Percentiles rank a stretch among this genome's conserved stretches.
phyloP scores from a whole-genome alignment of 2,888 invertebrate species.

The Proisotoma minuta region DNA sequence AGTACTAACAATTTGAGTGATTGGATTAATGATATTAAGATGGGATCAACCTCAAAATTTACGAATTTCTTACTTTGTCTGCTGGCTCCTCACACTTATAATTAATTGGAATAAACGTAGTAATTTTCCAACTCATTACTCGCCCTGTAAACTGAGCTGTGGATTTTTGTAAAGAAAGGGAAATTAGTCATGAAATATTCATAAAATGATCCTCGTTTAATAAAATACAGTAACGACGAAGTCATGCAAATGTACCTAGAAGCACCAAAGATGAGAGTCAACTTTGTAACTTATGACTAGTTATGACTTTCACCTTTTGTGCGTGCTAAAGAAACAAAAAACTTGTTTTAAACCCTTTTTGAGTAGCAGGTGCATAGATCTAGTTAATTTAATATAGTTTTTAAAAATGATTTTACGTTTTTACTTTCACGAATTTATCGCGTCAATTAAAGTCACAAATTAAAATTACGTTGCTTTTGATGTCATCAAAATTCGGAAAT shows the following conservation, averaged over 20 bases:
- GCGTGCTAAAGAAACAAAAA: background rate
- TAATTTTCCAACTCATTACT: background rate
- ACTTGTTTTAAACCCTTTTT: background rate
- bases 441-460: too few species aligned
- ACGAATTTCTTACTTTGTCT: too few species aligned
- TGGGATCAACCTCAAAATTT: too few species aligned
- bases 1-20: too few species aligned
- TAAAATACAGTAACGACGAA: background rate
- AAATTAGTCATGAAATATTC: background rate
- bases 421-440: too few species aligned
- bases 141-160: background rate
- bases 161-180: background rate
- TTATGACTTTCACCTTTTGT: constrained; percentile 2
- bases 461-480: too few species aligned
- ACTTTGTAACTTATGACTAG: too few species aligned
- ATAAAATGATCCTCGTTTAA: background rate
- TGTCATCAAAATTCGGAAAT: too few species aligned
- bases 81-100: background rate
- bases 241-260: background rate
- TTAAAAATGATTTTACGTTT: too few species aligned
- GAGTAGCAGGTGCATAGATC: background rate
- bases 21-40: too few species aligned
- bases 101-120: too few species aligned
- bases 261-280: background rate
- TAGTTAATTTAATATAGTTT: background rate